phyloP scores from a whole-genome alignment of 1,140 invertebrate species.

The Drosophila ambigua region DNA sequence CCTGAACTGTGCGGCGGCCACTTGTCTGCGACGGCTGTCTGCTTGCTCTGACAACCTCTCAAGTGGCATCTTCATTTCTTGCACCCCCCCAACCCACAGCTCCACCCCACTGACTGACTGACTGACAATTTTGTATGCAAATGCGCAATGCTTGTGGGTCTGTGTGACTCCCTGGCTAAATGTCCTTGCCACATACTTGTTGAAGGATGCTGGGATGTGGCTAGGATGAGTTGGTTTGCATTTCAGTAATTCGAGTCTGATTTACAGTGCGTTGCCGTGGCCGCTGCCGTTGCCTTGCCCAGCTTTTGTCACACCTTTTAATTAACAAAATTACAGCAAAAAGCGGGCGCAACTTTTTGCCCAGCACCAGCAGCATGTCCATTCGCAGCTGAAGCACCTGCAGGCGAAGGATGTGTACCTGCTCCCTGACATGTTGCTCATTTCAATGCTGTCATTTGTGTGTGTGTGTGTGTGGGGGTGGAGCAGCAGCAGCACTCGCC shows the following conservation, averaged over 20 bases:
- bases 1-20: slow-evolving; percentile 28
- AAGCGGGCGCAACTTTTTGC: slow-evolving; percentile 8
- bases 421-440: slow-evolving; percentile 6
- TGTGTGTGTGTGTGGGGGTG: slow-evolving; percentile 1
- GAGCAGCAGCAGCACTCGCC: slow-evolving; percentile 22
- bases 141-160: slow-evolving; percentile 41
- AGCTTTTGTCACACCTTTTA: slow-evolving; percentile 65
- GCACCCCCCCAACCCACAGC: not conserved
- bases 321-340: slow-evolving; percentile 61
- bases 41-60: slow-evolving; percentile 33
- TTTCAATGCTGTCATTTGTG: slow-evolving; percentile 50
- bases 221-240: slow-evolving; percentile 6
- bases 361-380: slow-evolving; percentile 12
- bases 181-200: slow-evolving; percentile 36
- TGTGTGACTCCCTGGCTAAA: slow-evolving; percentile 3
- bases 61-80: slow-evolving; percentile 23
- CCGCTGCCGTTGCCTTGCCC: not conserved
- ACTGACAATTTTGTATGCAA: slow-evolving; percentile 47
- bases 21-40: slow-evolving; percentile 27
- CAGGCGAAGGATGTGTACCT: not conserved
- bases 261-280: slow-evolving; percentile 17
- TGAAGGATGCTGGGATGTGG: slow-evolving; percentile 17
- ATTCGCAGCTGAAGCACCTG: not conserved
- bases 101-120: not conserved
- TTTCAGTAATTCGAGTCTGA: slow-evolving; percentile 52